Evolutionary conservation across 30 jellyfish, hydroid and myxozoan species (phyloP), one percentile per base, ranked within the genome.

Genomic region (Aurelia aurita complex sp. Pacific): DNA sequence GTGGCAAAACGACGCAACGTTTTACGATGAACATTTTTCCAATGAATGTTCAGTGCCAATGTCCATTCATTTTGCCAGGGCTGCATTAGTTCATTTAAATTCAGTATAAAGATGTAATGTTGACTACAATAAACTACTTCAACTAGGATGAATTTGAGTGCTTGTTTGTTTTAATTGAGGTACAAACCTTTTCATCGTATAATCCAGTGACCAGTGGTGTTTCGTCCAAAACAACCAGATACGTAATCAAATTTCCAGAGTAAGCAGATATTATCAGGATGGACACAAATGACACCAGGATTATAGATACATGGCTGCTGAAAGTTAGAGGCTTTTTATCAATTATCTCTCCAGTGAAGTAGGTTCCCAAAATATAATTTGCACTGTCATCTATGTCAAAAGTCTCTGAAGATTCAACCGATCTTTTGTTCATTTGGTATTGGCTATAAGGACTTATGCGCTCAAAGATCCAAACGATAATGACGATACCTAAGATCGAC

Each of bases 281-380:
- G 13, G 92, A 73, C 43, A 74, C 81, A 64, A 73, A 84, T 13
- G 92, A 69, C 10, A 84, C 6, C 12, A 77, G 61, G 17, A 84
- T 74, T 29, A 84, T 77, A 2, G 87, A 74, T 5, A 74, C 67
- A 46, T 57, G 92, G 57, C 83, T 74, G 10, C 87, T 86, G 53
- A 72, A 84, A 9, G 92, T 38, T 29, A 17, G 51, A 67, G 92
- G 92, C 78, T 84, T 84, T 65, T 70, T 77, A n/a, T 84, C 92
- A 64, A 84, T 74, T 42, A 84, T 84, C 60, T 84, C 92, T n/a
- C 92, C 92, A 62, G 87, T 84, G 76, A 84, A 84, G 38, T 72
- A 74, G 38, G 84, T 84, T 12, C 92, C 92, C 92, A 67, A 65
- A 42, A 73, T 54, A 69, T 84, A 84, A 33, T 84, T 84, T 19